Evolutionary conservation across 2,888 invertebrate species (phyloP).

Genomic region (Polydesmus complanatus): DNA sequence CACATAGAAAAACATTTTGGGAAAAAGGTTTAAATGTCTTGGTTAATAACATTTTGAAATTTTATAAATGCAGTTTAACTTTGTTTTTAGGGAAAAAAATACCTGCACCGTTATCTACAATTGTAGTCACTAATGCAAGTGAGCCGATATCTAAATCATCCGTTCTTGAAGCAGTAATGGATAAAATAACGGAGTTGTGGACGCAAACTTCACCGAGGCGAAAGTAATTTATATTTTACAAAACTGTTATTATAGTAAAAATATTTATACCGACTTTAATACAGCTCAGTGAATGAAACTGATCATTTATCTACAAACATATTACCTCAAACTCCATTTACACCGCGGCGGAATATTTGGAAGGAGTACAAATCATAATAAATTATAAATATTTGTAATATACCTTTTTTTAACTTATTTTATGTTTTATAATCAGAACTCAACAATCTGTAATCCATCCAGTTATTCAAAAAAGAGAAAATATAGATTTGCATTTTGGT

Average conservation of each 20-base stretch:
- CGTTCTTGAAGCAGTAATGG: constrained; percentile 36
- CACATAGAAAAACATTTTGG: constrained; percentile 4
- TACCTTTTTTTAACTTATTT: not conserved
- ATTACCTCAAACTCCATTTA: not conserved
- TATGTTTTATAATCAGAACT: not conserved
- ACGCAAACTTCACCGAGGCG: constrained; percentile 27
- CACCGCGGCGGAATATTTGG: not conserved
- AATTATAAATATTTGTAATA: too few species aligned
- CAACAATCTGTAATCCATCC: not conserved
- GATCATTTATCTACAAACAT: not conserved
- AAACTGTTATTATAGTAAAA: too few species aligned
- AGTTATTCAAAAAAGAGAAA: not conserved
- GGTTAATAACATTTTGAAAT: not conserved
- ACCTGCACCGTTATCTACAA: constrained; percentile 30
- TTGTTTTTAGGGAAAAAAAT: constrained; percentile 12
- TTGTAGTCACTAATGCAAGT: constrained; percentile 26
- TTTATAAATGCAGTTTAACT: constrained; percentile 21
- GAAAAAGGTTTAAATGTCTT: not conserved
- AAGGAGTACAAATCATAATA: not conserved
- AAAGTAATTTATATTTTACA: too few species aligned
- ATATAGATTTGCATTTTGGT: not conserved
- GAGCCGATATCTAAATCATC: constrained; percentile 37
- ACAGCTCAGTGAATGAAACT: not conserved
- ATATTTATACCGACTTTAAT: too few species aligned
- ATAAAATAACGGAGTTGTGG: constrained; percentile 39